phyloP scores from a whole-genome alignment of 1,140 invertebrate genomes.

The Aphidius ervi region DNA sequence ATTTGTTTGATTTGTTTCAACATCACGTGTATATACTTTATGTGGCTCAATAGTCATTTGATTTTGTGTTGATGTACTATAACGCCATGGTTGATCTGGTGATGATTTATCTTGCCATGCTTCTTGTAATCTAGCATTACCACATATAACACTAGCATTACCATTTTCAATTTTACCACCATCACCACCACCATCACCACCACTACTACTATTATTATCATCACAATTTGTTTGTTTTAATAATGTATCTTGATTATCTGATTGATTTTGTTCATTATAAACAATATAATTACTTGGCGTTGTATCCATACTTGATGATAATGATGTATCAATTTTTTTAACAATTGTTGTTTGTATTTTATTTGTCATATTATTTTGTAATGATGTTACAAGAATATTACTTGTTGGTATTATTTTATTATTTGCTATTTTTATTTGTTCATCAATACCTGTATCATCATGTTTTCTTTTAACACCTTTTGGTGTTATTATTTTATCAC shows the following conservation, averaged over 20 bases:
- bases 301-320: conserved; percentile 36
- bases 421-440: conserved; percentile 16
- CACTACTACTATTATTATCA: background rate
- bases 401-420: conserved; percentile 30
- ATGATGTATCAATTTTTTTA: conserved; percentile 21
- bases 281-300: conserved; percentile 34
- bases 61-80: conserved; percentile 40
- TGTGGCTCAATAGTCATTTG: conserved; percentile 36
- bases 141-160: conserved; percentile 33
- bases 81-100: conserved; percentile 51
- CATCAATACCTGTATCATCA: conserved; percentile 29
- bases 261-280: conserved; percentile 30
- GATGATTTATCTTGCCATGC: conserved; percentile 49
- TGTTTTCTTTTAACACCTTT: conserved; percentile 47
- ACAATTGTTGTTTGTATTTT: conserved; percentile 28
- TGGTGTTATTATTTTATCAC: conserved; percentile 39
- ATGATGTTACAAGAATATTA: conserved; percentile 24
- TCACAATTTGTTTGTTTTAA: conserved; percentile 30
- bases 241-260: conserved; percentile 37
- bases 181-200: conserved; percentile 35
- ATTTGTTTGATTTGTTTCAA: conserved; percentile 38
- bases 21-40: conserved; percentile 36
- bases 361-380: conserved; percentile 31
- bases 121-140: conserved; percentile 48
- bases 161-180: conserved; percentile 46